These are phyloP conservation scores for Ploceus nigricollis DNA, from an alignment of 2,113 vertebrate genomes.

Conservation along the genomic window DNA sequence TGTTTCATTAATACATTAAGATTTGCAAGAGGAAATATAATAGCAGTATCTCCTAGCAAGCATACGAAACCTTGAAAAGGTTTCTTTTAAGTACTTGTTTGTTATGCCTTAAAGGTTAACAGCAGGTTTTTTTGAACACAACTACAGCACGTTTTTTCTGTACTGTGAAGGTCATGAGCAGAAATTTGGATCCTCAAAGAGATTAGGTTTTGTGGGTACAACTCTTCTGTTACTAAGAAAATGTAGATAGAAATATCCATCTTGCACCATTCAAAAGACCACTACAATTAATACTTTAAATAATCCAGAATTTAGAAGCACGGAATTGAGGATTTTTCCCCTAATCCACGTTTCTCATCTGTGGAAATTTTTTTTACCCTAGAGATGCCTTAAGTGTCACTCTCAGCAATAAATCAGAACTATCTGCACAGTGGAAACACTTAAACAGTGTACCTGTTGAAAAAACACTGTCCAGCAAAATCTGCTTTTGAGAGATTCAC, in stretches of 20 bases:
- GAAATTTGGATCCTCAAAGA: background rate
- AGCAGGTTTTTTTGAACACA: background rate
- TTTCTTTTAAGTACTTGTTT: background rate
- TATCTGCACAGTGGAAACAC: background rate
- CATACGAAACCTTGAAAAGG: background rate
- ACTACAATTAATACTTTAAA: background rate
- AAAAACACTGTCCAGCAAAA: background rate
- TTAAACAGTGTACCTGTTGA: background rate
- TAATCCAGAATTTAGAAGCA: background rate
- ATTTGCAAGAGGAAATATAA: background rate
- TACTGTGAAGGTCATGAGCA: background rate
- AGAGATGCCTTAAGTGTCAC: background rate
- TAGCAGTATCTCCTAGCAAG: background rate
- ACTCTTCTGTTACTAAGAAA: background rate
- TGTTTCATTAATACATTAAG: background rate
- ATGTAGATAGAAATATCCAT: background rate
- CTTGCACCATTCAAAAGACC: background rate
- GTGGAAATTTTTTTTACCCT: rapidly evolving
- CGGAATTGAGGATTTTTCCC: background rate
- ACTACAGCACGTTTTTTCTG: background rate
- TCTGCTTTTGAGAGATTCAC: background rate
- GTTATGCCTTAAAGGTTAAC: background rate
- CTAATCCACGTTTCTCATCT: background rate
- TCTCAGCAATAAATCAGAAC: background rate
- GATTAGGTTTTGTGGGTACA: background rate